Conservation (phyloP, 2,888 invertebrate species). For the Volucella inanis region DNA sequence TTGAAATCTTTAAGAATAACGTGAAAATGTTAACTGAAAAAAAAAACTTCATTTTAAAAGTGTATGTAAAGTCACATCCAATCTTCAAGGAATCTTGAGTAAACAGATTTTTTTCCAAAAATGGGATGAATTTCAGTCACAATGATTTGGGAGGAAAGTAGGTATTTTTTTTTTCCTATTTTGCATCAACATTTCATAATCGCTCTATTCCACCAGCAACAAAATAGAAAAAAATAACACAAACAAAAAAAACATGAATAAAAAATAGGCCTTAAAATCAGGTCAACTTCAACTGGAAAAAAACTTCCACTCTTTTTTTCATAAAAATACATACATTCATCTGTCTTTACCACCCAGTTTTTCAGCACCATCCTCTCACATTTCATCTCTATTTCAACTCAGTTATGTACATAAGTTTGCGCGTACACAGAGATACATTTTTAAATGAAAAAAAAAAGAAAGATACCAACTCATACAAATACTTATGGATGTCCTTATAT, state of each 20-base stretch:
- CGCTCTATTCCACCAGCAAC: constrained; percentile 19
- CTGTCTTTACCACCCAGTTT: constrained; percentile 37
- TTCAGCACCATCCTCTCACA: constrained; percentile 52
- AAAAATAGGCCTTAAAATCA: constrained; percentile 71
- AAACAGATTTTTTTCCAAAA: constrained; percentile 1
- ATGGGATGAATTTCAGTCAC: constrained; percentile 17
- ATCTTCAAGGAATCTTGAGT: constrained; percentile 8
- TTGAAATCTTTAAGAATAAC: too few relatives aligned
- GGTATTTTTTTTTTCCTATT: constrained; percentile 29
- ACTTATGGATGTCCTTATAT: neutral
- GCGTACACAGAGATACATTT: constrained; percentile 32
- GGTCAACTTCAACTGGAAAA: constrained; percentile 72
- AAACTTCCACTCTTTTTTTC: constrained; percentile 36
- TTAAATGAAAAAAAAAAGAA: constrained; percentile 20
- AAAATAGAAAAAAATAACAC: constrained; percentile 13
- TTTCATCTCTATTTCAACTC: constrained; percentile 52
- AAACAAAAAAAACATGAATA: constrained; percentile 56
- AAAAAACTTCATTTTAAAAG: neutral
- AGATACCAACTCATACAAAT: neutral
- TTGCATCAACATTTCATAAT: constrained; percentile 52
- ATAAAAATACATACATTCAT: constrained; percentile 40
- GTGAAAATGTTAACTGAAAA: too few relatives aligned
- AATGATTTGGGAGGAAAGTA: constrained; percentile 23
- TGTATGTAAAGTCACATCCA: neutral
- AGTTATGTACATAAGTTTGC: constrained; percentile 21